These are phyloP conservation scores for Synchiropus splendidus DNA, from an alignment of 2,113 vertebrate species.

Conservation along the genomic window DNA sequence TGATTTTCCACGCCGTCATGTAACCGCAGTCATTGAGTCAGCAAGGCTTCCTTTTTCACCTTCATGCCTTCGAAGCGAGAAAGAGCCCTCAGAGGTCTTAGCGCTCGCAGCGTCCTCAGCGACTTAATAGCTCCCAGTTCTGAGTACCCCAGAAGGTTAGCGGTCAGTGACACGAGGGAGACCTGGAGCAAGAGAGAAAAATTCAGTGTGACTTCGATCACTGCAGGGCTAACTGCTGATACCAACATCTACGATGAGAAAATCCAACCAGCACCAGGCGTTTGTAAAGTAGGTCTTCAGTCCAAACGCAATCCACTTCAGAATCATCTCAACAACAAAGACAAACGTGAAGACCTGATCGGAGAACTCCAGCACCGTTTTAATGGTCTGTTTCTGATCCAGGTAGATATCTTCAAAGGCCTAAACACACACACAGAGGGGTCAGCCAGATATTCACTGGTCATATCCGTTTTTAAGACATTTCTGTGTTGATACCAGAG, in stretches of 20 bases:
- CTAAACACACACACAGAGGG: conserved; percentile 42
- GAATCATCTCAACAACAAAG: conserved; percentile 89
- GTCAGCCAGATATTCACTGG: neutral
- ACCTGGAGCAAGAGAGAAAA: conserved; percentile 63
- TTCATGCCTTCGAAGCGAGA: conserved; percentile 95
- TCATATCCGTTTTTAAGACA: too few species aligned
- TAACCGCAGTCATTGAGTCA: neutral
- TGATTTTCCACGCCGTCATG: too few species aligned
- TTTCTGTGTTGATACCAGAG: conserved; percentile 63
- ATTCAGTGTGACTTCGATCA: neutral
- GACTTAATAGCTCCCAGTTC: conserved; percentile 92
- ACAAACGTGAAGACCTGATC: conserved; percentile 91
- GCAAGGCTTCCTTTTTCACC: conserved; percentile 48
- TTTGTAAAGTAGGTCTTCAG: conserved; percentile 95
- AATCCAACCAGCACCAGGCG: conserved; percentile 96
- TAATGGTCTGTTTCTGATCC: conserved; percentile 75
- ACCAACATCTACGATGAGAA: conserved; percentile 89
- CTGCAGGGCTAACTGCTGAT: neutral
- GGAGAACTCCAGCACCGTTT: conserved; percentile 79
- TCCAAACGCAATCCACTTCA: conserved; percentile 93
- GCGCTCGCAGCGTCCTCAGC: conserved; percentile 80
- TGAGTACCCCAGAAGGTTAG: conserved; percentile 87
- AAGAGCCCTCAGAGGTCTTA: conserved; percentile 85
- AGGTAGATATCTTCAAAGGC: conserved; percentile 94
- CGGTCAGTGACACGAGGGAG: conserved; percentile 86